Evolutionary conservation across 1,140 invertebrate genomes (phyloP).

Genomic region (Heliconius himera): DNA sequence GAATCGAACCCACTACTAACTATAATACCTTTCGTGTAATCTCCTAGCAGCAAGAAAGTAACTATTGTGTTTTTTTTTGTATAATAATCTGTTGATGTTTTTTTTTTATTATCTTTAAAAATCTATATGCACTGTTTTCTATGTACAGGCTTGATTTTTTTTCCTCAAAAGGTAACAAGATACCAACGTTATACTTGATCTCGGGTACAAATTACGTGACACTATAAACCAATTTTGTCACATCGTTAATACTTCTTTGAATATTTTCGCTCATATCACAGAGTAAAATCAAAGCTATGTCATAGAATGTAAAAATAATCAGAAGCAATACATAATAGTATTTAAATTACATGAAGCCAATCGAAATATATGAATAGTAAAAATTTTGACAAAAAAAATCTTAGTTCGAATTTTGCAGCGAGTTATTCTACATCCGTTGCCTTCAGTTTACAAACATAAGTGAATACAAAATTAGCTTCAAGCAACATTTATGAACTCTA

Average conservation of each 20-base stretch:
- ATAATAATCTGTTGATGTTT: no score
- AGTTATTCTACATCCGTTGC: not conserved
- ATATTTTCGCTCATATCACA: conserved; percentile 5
- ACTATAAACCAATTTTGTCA: conserved; percentile 3
- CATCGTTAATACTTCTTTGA: not conserved
- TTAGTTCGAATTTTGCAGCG: conserved; percentile 20
- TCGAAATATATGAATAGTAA: not conserved
- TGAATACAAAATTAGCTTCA: conserved; percentile 36
- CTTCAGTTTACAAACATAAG: conserved; percentile 40
- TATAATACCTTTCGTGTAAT: no score
- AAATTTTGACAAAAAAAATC: conserved; percentile 39
- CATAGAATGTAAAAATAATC: not conserved
- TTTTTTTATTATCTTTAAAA: no score
- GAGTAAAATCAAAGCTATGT: conserved; percentile 8
- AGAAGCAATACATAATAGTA: not conserved
- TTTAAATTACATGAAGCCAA: not conserved
- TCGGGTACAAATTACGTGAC: not conserved
- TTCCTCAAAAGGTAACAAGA: no score
- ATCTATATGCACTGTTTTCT: no score
- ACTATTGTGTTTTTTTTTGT: no score
- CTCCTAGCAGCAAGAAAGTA: no score
- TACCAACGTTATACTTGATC: not conserved
- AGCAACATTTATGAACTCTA: conserved; percentile 34
- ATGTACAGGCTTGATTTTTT: no score
- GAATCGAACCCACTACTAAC: no score